Percentiles rank a stretch among this genome's conserved stretches.
phyloP scores from a whole-genome alignment of 2,888 invertebrate species.

The Drosophila meridiana region DNA sequence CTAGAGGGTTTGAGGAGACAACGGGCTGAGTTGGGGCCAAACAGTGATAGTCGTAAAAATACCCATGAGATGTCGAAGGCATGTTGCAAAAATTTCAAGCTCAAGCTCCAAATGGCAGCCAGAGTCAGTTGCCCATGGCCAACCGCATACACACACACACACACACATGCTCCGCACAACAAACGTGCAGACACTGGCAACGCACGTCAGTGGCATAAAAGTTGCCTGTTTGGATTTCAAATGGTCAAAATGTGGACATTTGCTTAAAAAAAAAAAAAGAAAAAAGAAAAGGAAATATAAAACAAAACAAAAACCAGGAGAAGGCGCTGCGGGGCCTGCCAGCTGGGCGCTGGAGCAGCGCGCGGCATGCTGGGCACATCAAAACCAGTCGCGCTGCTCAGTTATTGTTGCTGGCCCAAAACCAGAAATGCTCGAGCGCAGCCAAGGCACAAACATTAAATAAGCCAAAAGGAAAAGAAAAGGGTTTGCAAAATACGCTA shows the following conservation, averaged over 20 bases:
- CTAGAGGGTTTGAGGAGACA: not conserved
- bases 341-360: not conserved
- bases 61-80: conserved; percentile 79
- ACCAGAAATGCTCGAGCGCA: conserved; percentile 26
- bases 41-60: conserved; percentile 76
- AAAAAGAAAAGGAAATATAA: conserved; percentile 16
- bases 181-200: conserved; percentile 36
- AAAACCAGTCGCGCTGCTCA: conserved; percentile 31
- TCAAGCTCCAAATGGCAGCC: conserved; percentile 71
- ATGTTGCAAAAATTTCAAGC: conserved; percentile 79
- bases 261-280: conserved; percentile 57
- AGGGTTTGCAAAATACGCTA: conserved; percentile 2
- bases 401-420: conserved; percentile 24
- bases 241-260: conserved; percentile 79
- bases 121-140: conserved; percentile 54
- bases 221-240: conserved; percentile 80
- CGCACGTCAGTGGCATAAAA: conserved; percentile 74
- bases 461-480: conserved; percentile 2
- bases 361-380: conserved; percentile 15
- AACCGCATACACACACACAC: conserved; percentile 25
- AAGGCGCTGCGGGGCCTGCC: not conserved
- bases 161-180: conserved; percentile 17
- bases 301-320: conserved; percentile 17
- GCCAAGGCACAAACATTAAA: conserved; percentile 1
- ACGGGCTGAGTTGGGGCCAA: conserved; percentile 5